Evolutionary conservation across 2,888 invertebrate species (phyloP).

Genomic region (Acanthosepion pharaonis): DNA sequence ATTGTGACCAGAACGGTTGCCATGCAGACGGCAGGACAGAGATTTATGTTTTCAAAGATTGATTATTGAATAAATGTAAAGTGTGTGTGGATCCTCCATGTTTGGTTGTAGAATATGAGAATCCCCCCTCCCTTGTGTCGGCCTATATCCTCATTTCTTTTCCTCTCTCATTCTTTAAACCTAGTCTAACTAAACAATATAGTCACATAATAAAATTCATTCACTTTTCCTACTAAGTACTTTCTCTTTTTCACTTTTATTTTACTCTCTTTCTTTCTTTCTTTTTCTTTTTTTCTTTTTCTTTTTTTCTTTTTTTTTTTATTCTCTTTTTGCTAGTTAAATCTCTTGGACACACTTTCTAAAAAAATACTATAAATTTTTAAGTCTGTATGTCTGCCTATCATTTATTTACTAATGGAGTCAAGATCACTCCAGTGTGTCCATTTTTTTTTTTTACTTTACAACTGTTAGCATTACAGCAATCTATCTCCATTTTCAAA

Average conservation of each 20-base stretch:
- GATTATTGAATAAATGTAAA: conserved; percentile 22
- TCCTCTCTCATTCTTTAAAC: neutral
- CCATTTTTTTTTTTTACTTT: no score
- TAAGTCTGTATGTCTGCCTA: no score
- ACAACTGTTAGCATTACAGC: no score
- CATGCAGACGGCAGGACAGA: conserved; percentile 33
- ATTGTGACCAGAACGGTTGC: conserved; percentile 33
- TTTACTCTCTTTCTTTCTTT: no score
- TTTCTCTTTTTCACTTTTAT: neutral
- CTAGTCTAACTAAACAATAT: neutral
- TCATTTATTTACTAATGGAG: no score
- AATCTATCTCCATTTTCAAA: no score
- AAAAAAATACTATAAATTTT: no score
- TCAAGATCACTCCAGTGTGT: no score
- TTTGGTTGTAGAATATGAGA: neutral
- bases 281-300: no score
- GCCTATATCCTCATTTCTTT: neutral
- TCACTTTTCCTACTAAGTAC: neutral
- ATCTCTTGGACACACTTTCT: no score
- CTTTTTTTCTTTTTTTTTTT: no score
- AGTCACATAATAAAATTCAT: neutral
- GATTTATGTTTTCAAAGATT: conserved; percentile 33
- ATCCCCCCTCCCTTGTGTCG: neutral
- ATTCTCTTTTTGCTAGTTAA: no score
- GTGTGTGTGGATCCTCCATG: conserved; percentile 6